Conservation (phyloP, 2,113 vertebrate genomes). For the Psophia crepitans region DNA sequence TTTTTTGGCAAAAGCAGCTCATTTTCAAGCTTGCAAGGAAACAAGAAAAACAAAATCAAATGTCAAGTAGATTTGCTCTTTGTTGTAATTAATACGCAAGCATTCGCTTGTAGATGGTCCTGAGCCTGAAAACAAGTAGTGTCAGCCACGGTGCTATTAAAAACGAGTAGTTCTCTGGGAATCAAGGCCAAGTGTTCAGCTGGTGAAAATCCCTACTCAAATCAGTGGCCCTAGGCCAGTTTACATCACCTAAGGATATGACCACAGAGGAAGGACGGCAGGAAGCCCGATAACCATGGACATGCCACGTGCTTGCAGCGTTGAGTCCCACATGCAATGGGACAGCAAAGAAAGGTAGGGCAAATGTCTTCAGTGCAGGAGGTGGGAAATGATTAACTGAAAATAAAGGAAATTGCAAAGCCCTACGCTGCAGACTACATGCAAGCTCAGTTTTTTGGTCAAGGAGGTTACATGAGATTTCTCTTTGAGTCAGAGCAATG, state of each 20-base stretch:
- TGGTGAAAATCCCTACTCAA: not conserved
- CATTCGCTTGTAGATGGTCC: conserved; percentile 16
- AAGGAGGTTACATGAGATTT: conserved; percentile 71
- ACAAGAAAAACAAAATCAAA: conserved; percentile 70
- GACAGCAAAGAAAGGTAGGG: not conserved
- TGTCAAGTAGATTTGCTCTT: conserved; percentile 69
- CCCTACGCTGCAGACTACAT: not conserved
- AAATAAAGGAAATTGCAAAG: conserved; percentile 56
- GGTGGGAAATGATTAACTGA: conserved; percentile 9
- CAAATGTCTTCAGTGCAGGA: not conserved
- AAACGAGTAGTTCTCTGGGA: not conserved
- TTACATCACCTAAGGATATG: not conserved
- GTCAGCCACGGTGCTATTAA: not conserved
- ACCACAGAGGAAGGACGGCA: not conserved
- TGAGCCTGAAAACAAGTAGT: conserved; percentile 2
- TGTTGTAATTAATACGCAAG: conserved; percentile 64
- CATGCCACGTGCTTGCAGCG: accelerated
- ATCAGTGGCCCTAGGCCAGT: not conserved
- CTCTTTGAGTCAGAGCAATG: conserved; percentile 71
- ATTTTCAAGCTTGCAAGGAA: conserved; percentile 57
- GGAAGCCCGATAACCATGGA: not conserved
- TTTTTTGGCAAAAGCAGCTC: conserved; percentile 56
- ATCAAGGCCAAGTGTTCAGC: not conserved
- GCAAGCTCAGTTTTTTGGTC: conserved; percentile 65
- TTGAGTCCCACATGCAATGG: accelerated